phyloP scores from a whole-genome alignment of 2,113 vertebrate species.

The Oreocharis arfaki region DNA sequence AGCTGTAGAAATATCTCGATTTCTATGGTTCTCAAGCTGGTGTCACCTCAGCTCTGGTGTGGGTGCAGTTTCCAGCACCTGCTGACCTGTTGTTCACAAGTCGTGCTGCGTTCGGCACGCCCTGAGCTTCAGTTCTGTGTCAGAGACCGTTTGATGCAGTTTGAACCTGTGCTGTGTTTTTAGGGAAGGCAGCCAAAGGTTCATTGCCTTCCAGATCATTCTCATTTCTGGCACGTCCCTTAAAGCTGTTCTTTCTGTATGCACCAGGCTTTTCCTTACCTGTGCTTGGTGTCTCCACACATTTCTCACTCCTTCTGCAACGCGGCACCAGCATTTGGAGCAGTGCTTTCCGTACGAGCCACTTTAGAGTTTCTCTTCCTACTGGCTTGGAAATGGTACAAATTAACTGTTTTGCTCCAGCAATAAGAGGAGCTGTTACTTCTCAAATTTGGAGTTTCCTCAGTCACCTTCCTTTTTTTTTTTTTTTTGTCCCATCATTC shows the following conservation, averaged over 20 bases:
- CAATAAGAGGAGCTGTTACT: background rate
- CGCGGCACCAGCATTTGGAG: too few relatives aligned
- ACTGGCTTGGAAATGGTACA: background rate
- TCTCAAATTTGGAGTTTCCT: background rate
- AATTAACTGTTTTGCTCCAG: background rate
- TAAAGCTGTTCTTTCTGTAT: background rate
- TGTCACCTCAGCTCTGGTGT: background rate
- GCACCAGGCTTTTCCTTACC: background rate
- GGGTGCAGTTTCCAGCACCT: background rate
- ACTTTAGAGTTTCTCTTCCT: background rate
- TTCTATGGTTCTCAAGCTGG: background rate
- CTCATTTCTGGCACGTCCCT: background rate
- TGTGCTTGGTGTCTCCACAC: accelerated
- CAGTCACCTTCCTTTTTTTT: accelerated
- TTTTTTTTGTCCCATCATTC: accelerated
- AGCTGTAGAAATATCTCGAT: accelerated
- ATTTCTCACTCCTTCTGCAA: background rate
- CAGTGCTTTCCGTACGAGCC: background rate
- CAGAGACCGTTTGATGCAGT: background rate
- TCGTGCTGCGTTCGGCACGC: accelerated
- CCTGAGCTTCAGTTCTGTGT: background rate
- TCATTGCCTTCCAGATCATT: background rate
- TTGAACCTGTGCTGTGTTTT: background rate
- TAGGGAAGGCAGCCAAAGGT: background rate
- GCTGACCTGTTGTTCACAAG: background rate